Evolutionary conservation across 2,113 vertebrate species (phyloP), one percentile per base, ranked within the genome.

Genomic region (Indicator indicator): DNA sequence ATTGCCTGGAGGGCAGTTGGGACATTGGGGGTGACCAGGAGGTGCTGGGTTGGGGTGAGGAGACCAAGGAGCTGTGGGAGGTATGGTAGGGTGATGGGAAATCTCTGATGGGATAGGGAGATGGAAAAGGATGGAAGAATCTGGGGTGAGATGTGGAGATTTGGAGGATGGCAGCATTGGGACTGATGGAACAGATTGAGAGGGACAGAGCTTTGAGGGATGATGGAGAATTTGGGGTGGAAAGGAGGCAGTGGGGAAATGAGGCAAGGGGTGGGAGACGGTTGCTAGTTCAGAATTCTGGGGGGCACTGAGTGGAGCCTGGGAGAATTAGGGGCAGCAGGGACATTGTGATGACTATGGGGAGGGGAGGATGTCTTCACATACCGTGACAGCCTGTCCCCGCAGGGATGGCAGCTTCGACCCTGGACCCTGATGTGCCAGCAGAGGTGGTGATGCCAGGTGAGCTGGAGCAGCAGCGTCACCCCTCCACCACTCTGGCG

Each of bases 141-240:
- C 27, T 75, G 24, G 32, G 42, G 9, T 42, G 33, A 55, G 44
- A 63, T 19, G 4, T 18, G 18, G 36, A 55, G 21, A 30, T 54
- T 30, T 74, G 20, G 9, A 7, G 16, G 11, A 36, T 52, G 52
- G 52, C 70, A 40, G 26, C 11, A 33, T 19, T 69, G 42, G 24
- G 27, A 79, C 4, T 0, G 0, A 36, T 65, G 68, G 59, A 38
- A 11, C 2, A 8, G 9, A 32, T 6, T 46, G 21, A 11, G 28
- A 14, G 36, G 30, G 10, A 30, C 2, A 2, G 55, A 26, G 10
- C 5, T 0, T 1, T 19, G 50, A 71, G 55, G 11, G 9, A 7
- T 11, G 24, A 18, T 46, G 52, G 42, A n/a, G 32, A 73, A 33
- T 23, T 16, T 55, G 20, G 2, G 1, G 11, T 63, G 77, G 46